phyloP scores from a whole-genome alignment of 1,140 invertebrate genomes.

The Cepaea nemoralis region DNA sequence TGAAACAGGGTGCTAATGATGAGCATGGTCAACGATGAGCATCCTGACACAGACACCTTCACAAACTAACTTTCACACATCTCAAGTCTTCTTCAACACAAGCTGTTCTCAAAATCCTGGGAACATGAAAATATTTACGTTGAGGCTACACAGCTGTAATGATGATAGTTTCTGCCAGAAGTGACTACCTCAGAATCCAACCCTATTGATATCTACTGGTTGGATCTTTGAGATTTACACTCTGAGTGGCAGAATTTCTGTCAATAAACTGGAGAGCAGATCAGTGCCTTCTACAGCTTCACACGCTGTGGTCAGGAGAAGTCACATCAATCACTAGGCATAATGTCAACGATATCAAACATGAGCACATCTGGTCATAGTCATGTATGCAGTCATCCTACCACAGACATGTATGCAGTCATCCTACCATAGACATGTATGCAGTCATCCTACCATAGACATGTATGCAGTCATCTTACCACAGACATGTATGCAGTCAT shows the following conservation, averaged over 20 bases:
- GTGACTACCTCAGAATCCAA: conserved; percentile 39
- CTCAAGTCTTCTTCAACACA: background rate
- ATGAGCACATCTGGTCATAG: no score
- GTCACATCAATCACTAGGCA: background rate
- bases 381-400: no score
- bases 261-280: background rate
- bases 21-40: background rate
- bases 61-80: background rate
- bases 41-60: background rate
- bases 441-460: no score
- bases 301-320: background rate
- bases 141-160: background rate
- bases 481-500: no score
- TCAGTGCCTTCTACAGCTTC: background rate
- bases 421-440: no score
- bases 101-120: background rate
- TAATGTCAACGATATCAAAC: background rate
- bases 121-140: background rate
- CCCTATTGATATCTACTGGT: conserved; percentile 17
- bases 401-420: no score
- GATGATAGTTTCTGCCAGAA: conserved; percentile 10
- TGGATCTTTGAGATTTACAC: conserved; percentile 40
- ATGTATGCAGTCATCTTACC: no score
- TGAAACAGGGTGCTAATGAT: background rate
- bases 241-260: background rate